These are phyloP conservation scores for Lampropteryx suffumata DNA, from an alignment of 2,888 invertebrate genomes.

Conservation along the genomic window DNA sequence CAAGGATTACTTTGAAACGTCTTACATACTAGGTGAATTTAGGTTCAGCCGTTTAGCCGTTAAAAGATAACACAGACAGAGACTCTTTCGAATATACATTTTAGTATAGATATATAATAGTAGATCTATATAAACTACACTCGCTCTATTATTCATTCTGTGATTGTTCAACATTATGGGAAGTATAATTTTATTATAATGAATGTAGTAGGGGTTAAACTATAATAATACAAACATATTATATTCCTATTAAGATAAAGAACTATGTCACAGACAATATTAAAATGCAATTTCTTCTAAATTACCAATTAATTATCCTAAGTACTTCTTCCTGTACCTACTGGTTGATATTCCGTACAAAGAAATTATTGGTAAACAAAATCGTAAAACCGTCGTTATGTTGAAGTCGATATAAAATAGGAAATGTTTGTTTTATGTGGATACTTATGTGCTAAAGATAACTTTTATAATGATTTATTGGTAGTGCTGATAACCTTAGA, in stretches of 20 bases:
- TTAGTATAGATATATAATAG: too few species aligned
- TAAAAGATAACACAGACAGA: too few species aligned
- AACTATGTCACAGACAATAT: slow-evolving; percentile 15
- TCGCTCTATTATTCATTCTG: too few species aligned
- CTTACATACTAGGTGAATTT: too few species aligned
- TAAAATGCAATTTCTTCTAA: slow-evolving; percentile 18
- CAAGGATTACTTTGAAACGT: too few species aligned
- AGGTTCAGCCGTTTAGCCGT: too few species aligned
- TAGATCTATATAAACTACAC: too few species aligned
- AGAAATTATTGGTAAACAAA: slow-evolving; percentile 26
- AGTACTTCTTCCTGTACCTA: slow-evolving; percentile 1
- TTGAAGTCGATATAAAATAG: slow-evolving; percentile 12
- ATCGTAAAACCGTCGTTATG: slow-evolving; percentile 22
- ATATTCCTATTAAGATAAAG: slow-evolving; percentile 11
- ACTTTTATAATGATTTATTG: slow-evolving; percentile 3
- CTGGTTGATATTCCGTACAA: background rate
- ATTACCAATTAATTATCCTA: background rate
- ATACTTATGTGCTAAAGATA: slow-evolving; percentile 1
- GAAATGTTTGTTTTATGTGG: slow-evolving; percentile 9
- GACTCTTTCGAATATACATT: too few species aligned
- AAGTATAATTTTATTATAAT: too few species aligned
- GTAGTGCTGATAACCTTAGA: slow-evolving; percentile 10
- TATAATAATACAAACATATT: slow-evolving; percentile 4
- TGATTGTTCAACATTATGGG: too few species aligned
- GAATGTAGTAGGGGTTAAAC: slow-evolving; percentile 1